Conservation (phyloP, 2,797 vertebrate species). For the Sphenodon punctatus region DNA sequence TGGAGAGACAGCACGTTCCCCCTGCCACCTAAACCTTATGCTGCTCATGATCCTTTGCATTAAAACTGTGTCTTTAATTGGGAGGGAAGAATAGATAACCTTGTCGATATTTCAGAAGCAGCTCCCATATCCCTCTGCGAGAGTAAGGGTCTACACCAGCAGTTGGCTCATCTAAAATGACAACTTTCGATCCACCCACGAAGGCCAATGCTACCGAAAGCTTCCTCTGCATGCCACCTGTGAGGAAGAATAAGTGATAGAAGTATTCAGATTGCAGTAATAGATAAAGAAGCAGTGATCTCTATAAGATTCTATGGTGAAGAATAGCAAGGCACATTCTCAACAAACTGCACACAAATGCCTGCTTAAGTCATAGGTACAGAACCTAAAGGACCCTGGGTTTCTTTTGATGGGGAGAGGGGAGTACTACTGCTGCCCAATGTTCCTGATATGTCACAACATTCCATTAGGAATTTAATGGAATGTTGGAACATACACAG, state of each 20-base stretch:
- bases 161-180: constrained; percentile 97
- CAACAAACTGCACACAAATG: background rate
- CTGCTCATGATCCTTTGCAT: background rate
- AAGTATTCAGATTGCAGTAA: background rate
- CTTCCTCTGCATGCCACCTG: constrained; percentile 98
- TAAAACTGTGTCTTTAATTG: no score
- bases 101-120: constrained; percentile 94
- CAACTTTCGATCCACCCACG: constrained; percentile 96
- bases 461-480: no score
- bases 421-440: no score
- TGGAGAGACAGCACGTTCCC: background rate
- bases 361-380: background rate
- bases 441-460: no score
- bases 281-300: background rate
- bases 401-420: no score
- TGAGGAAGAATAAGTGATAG: background rate
- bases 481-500: no score
- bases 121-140: constrained; percentile 96
- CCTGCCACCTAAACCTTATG: background rate
- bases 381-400: background rate
- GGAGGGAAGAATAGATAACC: constrained; percentile 72
- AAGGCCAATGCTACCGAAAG: constrained; percentile 96
- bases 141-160: constrained; percentile 98
- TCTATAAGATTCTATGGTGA: no score
- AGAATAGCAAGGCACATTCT: background rate